A percentile compares a stretch with the other conserved stretches of the same genome.
Evolutionary conservation across 1,140 invertebrate species (phyloP).

Genomic region (Marisa cornuarietis): DNA sequence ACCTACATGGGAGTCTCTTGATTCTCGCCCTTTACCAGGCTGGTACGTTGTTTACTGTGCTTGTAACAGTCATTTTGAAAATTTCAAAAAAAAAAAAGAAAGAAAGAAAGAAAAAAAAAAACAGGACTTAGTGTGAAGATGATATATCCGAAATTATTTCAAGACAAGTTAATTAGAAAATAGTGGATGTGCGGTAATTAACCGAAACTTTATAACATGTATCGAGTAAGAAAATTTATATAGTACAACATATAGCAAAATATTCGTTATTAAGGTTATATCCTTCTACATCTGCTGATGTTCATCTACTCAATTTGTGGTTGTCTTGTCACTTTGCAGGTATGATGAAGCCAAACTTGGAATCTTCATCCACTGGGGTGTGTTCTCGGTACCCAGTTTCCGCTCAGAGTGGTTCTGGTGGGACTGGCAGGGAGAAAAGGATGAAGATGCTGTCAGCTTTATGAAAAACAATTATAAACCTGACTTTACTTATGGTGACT

Average conservation of each 20-base stretch:
- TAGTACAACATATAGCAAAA: no score
- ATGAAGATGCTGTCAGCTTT: constrained; percentile 33
- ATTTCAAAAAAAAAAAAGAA: no score
- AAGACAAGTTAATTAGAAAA: no score
- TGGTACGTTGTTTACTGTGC: constrained; percentile 56
- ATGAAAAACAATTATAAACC: constrained; percentile 48
- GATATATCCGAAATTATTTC: no score
- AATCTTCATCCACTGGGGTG: constrained; percentile 67
- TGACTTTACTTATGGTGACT: constrained; percentile 50
- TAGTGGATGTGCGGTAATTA: no score
- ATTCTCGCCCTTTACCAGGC: constrained; percentile 56
- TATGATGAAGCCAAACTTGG: constrained; percentile 66
- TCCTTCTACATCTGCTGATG: constrained; percentile 47
- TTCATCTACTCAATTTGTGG: constrained; percentile 44
- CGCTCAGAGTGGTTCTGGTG: constrained; percentile 62
- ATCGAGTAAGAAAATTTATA: no score
- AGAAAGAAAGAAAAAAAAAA: no score
- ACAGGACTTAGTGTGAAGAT: no score
- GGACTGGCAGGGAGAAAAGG: constrained; percentile 46
- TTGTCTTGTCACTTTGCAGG: constrained; percentile 40
- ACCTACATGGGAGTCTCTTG: constrained; percentile 59
- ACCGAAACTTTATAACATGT: no score
- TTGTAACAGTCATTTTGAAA: no score
- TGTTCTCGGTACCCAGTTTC: constrained; percentile 36
- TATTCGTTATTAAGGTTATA: constrained; percentile 24